Base-by-base conservation (phyloP, 2,113 vertebrate genomes). In the Aplodontia rufa region DNA sequence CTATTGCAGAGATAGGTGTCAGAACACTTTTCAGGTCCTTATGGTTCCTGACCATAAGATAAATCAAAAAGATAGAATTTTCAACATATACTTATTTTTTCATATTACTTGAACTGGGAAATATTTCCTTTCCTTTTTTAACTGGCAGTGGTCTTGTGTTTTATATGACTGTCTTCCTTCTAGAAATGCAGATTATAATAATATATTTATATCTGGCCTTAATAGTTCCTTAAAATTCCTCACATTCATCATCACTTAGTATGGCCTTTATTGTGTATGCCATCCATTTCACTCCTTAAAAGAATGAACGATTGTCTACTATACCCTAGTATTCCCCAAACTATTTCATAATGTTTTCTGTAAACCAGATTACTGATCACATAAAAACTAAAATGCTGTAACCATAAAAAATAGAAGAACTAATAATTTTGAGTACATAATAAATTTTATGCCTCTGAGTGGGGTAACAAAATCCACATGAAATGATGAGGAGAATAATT, bases 351-450 rank as follows among this genome's bases (percentile, higher is more conserved):
- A 0, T 45, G 3, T 75, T 93, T 93, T 64, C 20, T 49, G 4
- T 72, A 89, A 87, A 28, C 9, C 16, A 86, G 37, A 69, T 37
- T 74, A n/a, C 37, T 69, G 35, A 71, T 47, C 28, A 8, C 28
- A 51, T 72, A n/a, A 62, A 82, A 74, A 81, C 6, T 78, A 51
- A 45, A 62, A 79, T 79, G 42, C 45, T 88, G 45, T 86, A 86
- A 91, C 30, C 9, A 45, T 72, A 72, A 92, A 81, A 87, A 92
- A 72, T 91, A 62, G 83, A 96, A 84, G 7, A 64, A 64, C 24
- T 71, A 64, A 55, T 87, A 11, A 86, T 32, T 79, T 62, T 40
- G 24, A 87, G 58, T 91, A 62, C 24, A 24, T 10, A 49, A 64
- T 93, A 45, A 32, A 94, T 64, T 71, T 76, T 58, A 60, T 78